A percentile compares a stretch with the other conserved stretches of the same genome.
Evolutionary conservation across 2,888 invertebrate genomes (phyloP).

Genomic region (Crossocerus cetratus): DNA sequence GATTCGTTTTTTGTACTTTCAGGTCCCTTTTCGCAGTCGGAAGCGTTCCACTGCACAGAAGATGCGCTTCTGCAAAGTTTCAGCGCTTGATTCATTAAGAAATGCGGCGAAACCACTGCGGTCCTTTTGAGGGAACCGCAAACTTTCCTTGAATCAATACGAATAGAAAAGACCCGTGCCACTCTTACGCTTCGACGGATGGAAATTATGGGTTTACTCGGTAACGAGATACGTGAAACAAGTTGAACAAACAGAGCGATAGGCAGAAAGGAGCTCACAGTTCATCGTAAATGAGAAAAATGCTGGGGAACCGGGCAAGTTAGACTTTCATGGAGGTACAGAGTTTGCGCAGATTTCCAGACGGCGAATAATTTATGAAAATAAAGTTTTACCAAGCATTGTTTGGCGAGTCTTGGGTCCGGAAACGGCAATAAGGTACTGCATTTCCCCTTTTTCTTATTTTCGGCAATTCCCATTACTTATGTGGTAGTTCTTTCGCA

Average conservation of each 20-base stretch:
- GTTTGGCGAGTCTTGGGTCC: constrained; percentile 61
- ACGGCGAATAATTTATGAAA: constrained; percentile 44
- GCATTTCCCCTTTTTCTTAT: constrained; percentile 24
- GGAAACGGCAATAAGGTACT: constrained; percentile 61
- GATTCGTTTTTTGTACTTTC: constrained; percentile 27
- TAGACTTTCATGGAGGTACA: constrained; percentile 7
- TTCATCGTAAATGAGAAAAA: constrained; percentile 10
- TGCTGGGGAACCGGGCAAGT: not conserved
- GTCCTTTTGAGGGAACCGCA: not conserved
- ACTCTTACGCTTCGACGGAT: not conserved
- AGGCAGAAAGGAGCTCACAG: not conserved
- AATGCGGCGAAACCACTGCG: constrained; percentile 19
- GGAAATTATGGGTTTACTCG: too few species aligned
- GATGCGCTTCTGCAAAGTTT: constrained; percentile 6
- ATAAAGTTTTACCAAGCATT: constrained; percentile 51
- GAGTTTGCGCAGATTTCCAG: constrained; percentile 17
- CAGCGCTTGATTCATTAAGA: constrained; percentile 38
- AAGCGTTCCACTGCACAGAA: not conserved
- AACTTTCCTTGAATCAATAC: constrained; percentile 26
- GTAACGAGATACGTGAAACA: not conserved
- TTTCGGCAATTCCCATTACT: constrained; percentile 23
- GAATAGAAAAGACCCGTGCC: not conserved
- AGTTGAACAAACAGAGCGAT: not conserved
- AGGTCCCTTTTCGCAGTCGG: constrained; percentile 20
- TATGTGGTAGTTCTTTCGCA: constrained; percentile 35